These are phyloP conservation scores for Yponomeuta plumbellus DNA, from an alignment of 2,888 invertebrate genomes.

Conservation along the genomic window DNA sequence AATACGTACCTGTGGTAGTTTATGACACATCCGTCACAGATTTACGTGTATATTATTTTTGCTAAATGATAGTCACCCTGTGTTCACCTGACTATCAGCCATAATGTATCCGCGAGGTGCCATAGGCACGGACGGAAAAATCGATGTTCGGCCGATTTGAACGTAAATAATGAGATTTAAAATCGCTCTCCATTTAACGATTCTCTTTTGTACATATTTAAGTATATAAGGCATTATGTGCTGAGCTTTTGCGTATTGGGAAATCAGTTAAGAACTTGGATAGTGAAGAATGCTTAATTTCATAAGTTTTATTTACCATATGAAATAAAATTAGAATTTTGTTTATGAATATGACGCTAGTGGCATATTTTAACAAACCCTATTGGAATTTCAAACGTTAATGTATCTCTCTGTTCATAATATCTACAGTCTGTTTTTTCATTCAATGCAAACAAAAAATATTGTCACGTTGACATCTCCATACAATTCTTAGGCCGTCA, in stretches of 20 bases:
- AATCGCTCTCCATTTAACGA: constrained; percentile 66
- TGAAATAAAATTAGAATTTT: too few species aligned
- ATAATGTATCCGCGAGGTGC: constrained; percentile 55
- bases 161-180: constrained; percentile 67
- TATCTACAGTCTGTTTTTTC: too few species aligned
- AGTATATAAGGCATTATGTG: constrained; percentile 42
- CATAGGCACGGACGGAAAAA: constrained; percentile 50
- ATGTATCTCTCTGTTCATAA: too few species aligned
- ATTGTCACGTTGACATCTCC: too few species aligned
- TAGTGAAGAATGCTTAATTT: too few species aligned
- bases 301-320: too few species aligned
- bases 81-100: constrained; percentile 45
- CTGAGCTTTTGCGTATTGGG: constrained; percentile 28
- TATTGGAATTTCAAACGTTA: too few species aligned
- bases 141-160: constrained; percentile 67
- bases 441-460: too few species aligned
- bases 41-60: background rate
- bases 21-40: background rate
- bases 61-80: constrained; percentile 26
- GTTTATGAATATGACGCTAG: too few species aligned
- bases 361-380: too few species aligned
- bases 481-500: too few species aligned
- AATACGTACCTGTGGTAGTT: too few species aligned
- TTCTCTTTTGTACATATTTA: constrained; percentile 20
- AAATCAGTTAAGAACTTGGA: constrained; percentile 23